Conservation (phyloP, 2,797 vertebrate genomes). For the Chromobotia macracanthus region DNA sequence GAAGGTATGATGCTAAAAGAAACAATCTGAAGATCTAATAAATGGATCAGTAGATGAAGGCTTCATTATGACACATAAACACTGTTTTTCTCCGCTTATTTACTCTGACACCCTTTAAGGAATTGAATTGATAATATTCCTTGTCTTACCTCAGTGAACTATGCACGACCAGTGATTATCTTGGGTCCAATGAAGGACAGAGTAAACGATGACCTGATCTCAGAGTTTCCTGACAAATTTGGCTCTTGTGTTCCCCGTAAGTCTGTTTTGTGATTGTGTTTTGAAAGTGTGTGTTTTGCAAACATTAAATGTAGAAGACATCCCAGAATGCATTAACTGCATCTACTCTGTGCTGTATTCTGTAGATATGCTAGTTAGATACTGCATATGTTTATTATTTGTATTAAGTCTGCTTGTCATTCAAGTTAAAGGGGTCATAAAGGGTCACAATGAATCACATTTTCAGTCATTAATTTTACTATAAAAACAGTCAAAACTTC, state of each 20-base stretch:
- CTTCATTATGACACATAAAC: background rate
- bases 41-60: background rate
- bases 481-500: too few relatives aligned
- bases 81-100: background rate
- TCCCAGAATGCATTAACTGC: background rate
- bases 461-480: background rate
- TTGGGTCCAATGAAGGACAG: slow-evolving; percentile 98
- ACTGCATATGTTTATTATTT: background rate
- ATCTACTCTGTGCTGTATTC: too few relatives aligned
- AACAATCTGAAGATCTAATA: background rate
- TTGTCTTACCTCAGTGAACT: slow-evolving; percentile 80
- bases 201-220: slow-evolving; percentile 96
- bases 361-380: background rate
- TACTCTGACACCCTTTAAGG: background rate
- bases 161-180: slow-evolving; percentile 94
- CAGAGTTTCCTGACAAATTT: slow-evolving; percentile 97
- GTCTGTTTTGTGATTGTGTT: slow-evolving; percentile 64
- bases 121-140: background rate
- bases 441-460: background rate
- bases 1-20: slow-evolving; percentile 83
- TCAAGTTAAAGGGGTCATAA: background rate
- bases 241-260: slow-evolving; percentile 97
- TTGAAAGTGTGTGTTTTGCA: background rate
- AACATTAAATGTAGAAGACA: background rate
- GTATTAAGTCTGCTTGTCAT: too few relatives aligned